These are phyloP conservation scores for Lordiphosa clarofinis DNA, from an alignment of 1,140 invertebrate genomes.

Conservation along the genomic window DNA sequence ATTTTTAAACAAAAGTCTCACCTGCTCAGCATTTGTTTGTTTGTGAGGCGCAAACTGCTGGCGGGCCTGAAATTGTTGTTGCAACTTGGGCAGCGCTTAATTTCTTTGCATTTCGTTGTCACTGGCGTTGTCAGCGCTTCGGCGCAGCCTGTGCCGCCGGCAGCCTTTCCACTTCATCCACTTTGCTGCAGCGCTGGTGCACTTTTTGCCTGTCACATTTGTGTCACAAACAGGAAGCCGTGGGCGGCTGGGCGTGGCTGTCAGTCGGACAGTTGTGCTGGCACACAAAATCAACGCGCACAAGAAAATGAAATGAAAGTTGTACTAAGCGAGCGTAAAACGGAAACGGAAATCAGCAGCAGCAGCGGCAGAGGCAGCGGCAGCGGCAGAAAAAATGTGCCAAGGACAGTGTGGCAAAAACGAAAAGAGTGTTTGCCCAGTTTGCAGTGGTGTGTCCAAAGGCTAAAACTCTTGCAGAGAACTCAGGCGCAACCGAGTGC, in stretches of 20 bases:
- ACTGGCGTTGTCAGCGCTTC: slow-evolving; percentile 58
- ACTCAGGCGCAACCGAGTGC: slow-evolving; percentile 52
- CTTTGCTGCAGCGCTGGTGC: slow-evolving; percentile 54
- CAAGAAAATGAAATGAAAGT: slow-evolving; percentile 76
- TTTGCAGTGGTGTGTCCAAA: slow-evolving; percentile 31
- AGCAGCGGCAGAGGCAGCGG: slow-evolving; percentile 26
- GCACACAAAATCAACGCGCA: slow-evolving; percentile 67
- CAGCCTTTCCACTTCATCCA: slow-evolving; percentile 68
- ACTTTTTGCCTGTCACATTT: slow-evolving; percentile 79
- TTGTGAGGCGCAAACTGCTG: slow-evolving; percentile 32
- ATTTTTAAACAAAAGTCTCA: slow-evolving; percentile 19
- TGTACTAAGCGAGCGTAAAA: slow-evolving; percentile 73
- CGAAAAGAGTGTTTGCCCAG: slow-evolving; percentile 61
- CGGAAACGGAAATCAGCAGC: slow-evolving; percentile 78
- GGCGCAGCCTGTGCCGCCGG: slow-evolving; percentile 34
- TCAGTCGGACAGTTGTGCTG: slow-evolving; percentile 37
- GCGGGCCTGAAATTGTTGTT: slow-evolving; percentile 40
- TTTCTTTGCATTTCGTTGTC: slow-evolving; percentile 74
- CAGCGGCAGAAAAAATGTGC: slow-evolving; percentile 71
- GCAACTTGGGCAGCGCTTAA: slow-evolving; percentile 68
- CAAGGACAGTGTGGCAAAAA: slow-evolving; percentile 68
- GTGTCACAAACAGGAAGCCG: slow-evolving; percentile 76
- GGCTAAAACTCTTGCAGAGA: slow-evolving; percentile 47
- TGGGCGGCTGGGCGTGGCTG: slow-evolving; percentile 31
- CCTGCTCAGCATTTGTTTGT: slow-evolving; percentile 21